Evolutionary conservation across 2,797 vertebrate genomes (phyloP), one percentile per base, ranked within the genome.

Genomic region (Sebastes dallii): DNA sequence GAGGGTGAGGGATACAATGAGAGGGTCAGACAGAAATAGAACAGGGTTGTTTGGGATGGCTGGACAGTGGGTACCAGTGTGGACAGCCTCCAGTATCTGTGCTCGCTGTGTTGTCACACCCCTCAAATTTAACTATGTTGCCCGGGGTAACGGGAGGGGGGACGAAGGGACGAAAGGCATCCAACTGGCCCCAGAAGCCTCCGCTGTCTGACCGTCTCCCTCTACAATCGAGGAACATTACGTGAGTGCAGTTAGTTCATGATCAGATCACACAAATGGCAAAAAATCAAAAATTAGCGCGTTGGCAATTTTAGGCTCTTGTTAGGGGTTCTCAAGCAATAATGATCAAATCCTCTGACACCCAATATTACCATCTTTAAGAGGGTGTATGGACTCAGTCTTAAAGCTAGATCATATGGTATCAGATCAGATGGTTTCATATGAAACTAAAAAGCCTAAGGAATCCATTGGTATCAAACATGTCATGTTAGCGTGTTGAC

Each of bases 11-110:
- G 75, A 85, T 62, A 65, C 55, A 77, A 66, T 59, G 34, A 80
- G 56, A 83, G 83, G 72, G 59, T 61, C 65, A 67, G 85, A 85
- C 88, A 84, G 89, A 89, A 91, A 94, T 91, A 93, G 88, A 86
- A 75, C 65, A 61, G 85, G 81, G 86, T 81, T 42, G 27, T 81
- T 72, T 67, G 61, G 85, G 82, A 87, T 82, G 77, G 79, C 77
- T 86, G 75, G 77, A 92, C 90, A 89, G 88, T 91, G 78, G 80
- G 56, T 66, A 75, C 75, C 69, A 86, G 79, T 87, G 66, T 90
- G 72, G 65, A 83, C 77, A 84, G 78, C 78, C 70, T 77, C 85
- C 79, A 79, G 66, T 65, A 32, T 81, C 78, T 36, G 46, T 30
- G n/a, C 75, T 72, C 22, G 36, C 32, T 82, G 76, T 69, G 16